Evolutionary conservation across 1,140 invertebrate species (phyloP).

Genomic region (Agrypnia vestita): DNA sequence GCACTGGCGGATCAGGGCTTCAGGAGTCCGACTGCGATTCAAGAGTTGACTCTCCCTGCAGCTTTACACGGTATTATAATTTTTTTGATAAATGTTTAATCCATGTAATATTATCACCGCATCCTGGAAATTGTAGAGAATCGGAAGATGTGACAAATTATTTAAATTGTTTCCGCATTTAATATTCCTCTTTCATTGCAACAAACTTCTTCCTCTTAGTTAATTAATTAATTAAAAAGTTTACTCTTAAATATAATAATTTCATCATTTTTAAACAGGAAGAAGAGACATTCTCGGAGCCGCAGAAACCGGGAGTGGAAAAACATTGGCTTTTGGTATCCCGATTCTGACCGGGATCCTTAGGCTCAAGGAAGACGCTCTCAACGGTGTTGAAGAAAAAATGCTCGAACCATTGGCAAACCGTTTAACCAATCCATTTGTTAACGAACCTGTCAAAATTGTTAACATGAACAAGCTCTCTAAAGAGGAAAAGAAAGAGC

Average conservation of each 20-base stretch:
- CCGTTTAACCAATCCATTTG: slow-evolving; percentile 19
- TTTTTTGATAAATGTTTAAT: slow-evolving; percentile 25
- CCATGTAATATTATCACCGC: too few species aligned
- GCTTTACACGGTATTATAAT: slow-evolving; percentile 83
- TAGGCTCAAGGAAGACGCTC: slow-evolving; percentile 75
- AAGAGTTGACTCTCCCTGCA: slow-evolving; percentile 83
- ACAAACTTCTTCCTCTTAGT: too few species aligned
- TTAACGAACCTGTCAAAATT: slow-evolving; percentile 55
- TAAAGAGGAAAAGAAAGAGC: slow-evolving; percentile 64
- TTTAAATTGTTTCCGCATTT: too few species aligned
- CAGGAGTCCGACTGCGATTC: slow-evolving; percentile 87
- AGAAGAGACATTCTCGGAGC: slow-evolving; percentile 93
- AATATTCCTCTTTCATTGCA: too few species aligned
- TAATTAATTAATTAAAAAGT: too few species aligned
- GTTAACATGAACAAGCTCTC: slow-evolving; percentile 64
- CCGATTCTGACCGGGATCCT: slow-evolving; percentile 92
- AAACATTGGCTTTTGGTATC: slow-evolving; percentile 97
- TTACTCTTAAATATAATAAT: neutral
- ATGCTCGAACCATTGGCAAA: neutral
- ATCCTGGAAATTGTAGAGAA: too few species aligned
- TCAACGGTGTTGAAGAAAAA: slow-evolving; percentile 37
- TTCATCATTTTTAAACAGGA: slow-evolving; percentile 66
- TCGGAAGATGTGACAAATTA: too few species aligned
- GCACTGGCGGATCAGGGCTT: slow-evolving; percentile 86
- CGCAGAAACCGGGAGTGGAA: slow-evolving; percentile 98